These are phyloP conservation scores for Pyrocoelia pectoralis DNA, from an alignment of 2,888 invertebrate genomes.

Conservation along the genomic window DNA sequence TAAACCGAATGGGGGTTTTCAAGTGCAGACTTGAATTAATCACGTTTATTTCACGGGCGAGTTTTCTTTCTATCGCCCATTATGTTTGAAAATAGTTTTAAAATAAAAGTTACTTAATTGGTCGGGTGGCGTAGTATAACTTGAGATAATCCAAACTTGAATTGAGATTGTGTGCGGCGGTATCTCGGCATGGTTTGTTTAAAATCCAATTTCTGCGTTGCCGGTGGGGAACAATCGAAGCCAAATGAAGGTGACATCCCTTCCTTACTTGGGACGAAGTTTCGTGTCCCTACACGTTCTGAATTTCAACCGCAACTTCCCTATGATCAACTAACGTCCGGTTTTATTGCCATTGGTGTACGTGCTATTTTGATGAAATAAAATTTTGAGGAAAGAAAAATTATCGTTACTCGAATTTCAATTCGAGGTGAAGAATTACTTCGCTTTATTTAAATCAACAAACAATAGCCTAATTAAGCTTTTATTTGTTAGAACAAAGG, in stretches of 20 bases:
- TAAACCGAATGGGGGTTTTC: conserved; percentile 24
- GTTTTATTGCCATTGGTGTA: conserved; percentile 23
- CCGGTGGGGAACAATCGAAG: conserved; percentile 56
- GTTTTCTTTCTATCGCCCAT: not conserved
- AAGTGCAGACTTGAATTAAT: conserved; percentile 24
- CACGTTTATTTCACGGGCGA: conserved; percentile 20
- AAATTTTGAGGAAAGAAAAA: not conserved
- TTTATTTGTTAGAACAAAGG: not conserved
- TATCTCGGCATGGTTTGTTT: conserved; percentile 49
- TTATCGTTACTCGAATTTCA: not conserved
- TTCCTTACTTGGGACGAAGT: conserved; percentile 39
- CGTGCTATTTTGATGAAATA: conserved; percentile 16
- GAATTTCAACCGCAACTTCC: conserved; percentile 43
- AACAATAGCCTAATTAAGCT: not conserved
- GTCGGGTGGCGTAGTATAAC: conserved; percentile 4
- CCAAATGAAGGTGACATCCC: conserved; percentile 57
- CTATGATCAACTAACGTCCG: conserved; percentile 32
- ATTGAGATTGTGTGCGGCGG: conserved; percentile 36
- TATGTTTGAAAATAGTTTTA: not conserved
- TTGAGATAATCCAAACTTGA: conserved; percentile 37
- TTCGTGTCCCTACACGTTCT: conserved; percentile 40
- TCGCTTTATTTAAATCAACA: not conserved
- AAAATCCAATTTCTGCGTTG: conserved; percentile 54
- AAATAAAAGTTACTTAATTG: not conserved
- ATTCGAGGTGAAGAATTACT: not conserved